phyloP scores from a whole-genome alignment of 2,113 vertebrate genomes.

The Chloropsis hardwickii region DNA sequence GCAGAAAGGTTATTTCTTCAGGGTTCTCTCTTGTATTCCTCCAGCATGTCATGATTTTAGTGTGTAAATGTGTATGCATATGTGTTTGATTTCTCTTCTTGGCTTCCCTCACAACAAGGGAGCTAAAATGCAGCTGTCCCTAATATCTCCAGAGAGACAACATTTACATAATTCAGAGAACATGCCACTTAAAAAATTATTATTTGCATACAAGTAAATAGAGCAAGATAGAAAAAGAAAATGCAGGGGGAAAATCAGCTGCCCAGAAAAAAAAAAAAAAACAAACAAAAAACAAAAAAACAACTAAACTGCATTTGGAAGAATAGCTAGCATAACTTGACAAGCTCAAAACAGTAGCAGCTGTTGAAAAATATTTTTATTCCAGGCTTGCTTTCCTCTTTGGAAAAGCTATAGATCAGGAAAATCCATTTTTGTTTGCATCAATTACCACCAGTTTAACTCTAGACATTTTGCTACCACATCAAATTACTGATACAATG shows the following conservation, averaged over 20 bases:
- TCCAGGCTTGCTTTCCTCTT: neutral
- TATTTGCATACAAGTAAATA: neutral
- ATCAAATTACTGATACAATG: neutral
- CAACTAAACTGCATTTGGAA: neutral
- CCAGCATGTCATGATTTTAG: neutral
- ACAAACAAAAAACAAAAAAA: no score
- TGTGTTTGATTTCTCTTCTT: neutral
- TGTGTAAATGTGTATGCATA: neutral
- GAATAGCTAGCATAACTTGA: neutral
- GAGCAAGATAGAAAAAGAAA: neutral
- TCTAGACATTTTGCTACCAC: neutral
- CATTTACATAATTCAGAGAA: neutral
- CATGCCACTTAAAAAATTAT: neutral
- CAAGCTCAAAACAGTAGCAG: neutral
- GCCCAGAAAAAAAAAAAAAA: neutral
- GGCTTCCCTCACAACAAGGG: neutral
- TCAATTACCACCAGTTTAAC: neutral
- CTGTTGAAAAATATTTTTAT: neutral
- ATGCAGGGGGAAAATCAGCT: neutral
- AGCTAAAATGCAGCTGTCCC: neutral
- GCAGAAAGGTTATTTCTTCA: neutral
- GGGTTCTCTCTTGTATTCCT: neutral
- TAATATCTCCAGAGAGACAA: neutral
- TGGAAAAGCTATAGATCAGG: neutral
- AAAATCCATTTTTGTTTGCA: neutral